A percentile compares a stretch with the other conserved stretches of the same genome.
Conservation (phyloP, 2,888 invertebrate species). For the Apamea crenata region DNA sequence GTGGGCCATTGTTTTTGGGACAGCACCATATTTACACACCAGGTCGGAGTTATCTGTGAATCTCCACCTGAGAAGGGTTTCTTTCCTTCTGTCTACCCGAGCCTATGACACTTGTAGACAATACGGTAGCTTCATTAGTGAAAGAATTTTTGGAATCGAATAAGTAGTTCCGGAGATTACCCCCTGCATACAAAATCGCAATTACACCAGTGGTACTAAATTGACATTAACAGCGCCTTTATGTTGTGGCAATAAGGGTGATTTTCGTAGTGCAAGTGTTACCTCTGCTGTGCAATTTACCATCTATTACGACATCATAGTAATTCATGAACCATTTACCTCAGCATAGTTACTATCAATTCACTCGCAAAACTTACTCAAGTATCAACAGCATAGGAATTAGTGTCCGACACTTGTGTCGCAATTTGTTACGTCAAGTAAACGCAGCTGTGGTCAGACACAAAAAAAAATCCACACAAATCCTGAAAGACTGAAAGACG, state of each 20-base stretch:
- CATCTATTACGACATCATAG: too few relatives aligned
- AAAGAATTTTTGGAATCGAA: neutral
- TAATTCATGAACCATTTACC: neutral
- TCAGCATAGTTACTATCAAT: neutral
- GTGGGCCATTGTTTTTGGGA: neutral
- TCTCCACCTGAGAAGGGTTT: neutral
- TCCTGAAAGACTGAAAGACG: constrained; percentile 27
- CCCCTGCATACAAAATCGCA: too few relatives aligned
- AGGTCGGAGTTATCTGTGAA: neutral
- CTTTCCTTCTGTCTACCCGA: neutral
- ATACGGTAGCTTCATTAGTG: neutral
- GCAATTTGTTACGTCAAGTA: constrained; percentile 33
- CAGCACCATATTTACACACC: neutral
- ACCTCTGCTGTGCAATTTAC: neutral
- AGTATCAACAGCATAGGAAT: constrained; percentile 32
- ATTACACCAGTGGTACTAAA: neutral
- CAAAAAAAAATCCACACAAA: constrained; percentile 22
- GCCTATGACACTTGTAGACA: neutral
- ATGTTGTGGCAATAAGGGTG: neutral
- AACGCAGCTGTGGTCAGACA: constrained; percentile 21
- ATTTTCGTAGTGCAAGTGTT: neutral
- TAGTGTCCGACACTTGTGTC: constrained; percentile 14
- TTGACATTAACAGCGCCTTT: neutral
- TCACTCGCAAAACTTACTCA: constrained; percentile 16
- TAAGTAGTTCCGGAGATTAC: too few relatives aligned